Evolutionary conservation across 2,888 invertebrate species (phyloP), one percentile per base, ranked within the genome.

Genomic region (Metalampra italica): DNA sequence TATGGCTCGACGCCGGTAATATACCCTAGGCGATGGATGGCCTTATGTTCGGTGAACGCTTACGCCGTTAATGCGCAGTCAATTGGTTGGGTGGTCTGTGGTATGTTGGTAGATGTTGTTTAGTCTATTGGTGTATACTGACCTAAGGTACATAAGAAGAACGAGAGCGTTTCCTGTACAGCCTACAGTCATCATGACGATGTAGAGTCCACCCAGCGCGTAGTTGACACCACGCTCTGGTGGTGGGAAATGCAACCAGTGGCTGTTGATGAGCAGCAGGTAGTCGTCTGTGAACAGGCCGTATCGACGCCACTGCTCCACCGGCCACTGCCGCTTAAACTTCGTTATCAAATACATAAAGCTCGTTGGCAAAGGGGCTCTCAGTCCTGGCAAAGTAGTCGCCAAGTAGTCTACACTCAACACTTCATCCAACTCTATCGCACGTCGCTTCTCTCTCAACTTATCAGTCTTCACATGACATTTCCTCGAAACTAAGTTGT

Each of bases 121-220:
- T 22, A 2, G 22, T 22, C 2, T 39, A 14, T 39, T 9, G 2
- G n/a, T n/a, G n/a, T n/a, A 45, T 50, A 83, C 91, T 91, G 70
- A 94, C 94, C 92, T 93, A 60, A 90, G 73, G 71, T 94, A 94
- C 91, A 95, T 92, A 56, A 91, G 90, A 52, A 95, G 91, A 43
- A 95, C 95, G 36, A 93, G 82, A 7, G 90, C 84, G 70, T 95
- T 95, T 47, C 95, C 95, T 38, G 90, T 82, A 49, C 91, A 85
- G 8, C 95, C 95, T 32, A 92, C 72, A 1, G 90, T 66, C 75
- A 92, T 91, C 66, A 95, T 88, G 32, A 92, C 62, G 22, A 91
- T 68, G 70, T 95, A 94, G 29, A 94, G 64, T 11, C 80, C 78
- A 9, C 92, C 94, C 54, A 95, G 78, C 0, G 86, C 72, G 62